A percentile compares a stretch with the other conserved stretches of the same genome.
Conservation (phyloP, 2,888 invertebrate species). For the Lepidonotus clava region DNA sequence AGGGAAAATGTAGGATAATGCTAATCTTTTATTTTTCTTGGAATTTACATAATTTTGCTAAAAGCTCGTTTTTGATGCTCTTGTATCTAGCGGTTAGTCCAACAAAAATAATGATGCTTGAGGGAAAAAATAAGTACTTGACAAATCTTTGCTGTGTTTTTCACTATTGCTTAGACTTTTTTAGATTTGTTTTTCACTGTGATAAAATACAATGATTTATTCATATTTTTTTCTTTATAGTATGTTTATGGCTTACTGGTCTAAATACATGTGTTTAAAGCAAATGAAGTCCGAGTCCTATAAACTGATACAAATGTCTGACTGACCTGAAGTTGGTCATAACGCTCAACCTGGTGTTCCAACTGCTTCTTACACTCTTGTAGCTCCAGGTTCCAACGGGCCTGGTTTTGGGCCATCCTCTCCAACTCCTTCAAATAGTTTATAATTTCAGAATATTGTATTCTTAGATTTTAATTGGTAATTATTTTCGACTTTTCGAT, state of each 20-base stretch:
- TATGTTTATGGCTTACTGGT: neutral
- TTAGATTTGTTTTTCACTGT: neutral
- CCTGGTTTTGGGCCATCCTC: neutral
- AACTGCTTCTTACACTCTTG: neutral
- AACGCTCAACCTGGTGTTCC: neutral
- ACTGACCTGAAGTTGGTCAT: constrained; percentile 1
- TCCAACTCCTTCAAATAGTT: constrained; percentile 24
- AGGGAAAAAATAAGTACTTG: neutral
- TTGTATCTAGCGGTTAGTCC: neutral
- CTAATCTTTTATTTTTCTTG: neutral
- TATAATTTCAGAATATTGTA: too few species aligned
- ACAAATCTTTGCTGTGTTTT: neutral
- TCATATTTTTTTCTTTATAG: neutral
- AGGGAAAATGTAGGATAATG: neutral
- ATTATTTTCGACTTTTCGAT: too few species aligned
- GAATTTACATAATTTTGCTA: neutral
- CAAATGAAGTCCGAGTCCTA: neutral
- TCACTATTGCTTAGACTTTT: neutral
- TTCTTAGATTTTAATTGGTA: too few species aligned
- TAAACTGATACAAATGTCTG: neutral
- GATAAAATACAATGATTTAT: neutral
- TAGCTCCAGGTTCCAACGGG: neutral
- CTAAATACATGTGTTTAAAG: neutral
- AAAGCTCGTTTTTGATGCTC: neutral
- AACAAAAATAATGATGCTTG: neutral